Percentiles rank a stretch among this genome's conserved stretches.
Evolutionary conservation across 1,140 invertebrate species (phyloP).

Genomic region (Andricus grossulariae): DNA sequence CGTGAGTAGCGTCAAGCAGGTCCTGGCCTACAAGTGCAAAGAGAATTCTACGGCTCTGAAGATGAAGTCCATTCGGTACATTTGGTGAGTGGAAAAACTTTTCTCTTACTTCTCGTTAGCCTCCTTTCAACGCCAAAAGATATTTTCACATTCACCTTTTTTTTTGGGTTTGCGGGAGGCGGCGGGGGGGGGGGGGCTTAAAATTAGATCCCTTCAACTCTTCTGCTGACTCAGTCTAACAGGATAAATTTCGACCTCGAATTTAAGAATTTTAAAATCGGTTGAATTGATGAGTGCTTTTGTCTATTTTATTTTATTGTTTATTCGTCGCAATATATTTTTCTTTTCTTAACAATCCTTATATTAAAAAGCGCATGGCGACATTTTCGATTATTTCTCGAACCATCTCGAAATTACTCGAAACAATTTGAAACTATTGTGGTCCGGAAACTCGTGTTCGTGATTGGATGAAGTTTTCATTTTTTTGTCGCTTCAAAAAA

Average conservation of each 20-base stretch:
- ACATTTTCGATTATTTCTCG: too few relatives aligned
- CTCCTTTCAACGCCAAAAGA: neutral
- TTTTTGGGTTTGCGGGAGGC: neutral
- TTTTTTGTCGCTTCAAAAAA: too few relatives aligned
- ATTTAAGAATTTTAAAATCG: neutral
- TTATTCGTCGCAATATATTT: too few relatives aligned
- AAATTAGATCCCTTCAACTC: conserved; percentile 9
- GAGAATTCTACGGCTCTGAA: conserved; percentile 84
- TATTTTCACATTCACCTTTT: neutral
- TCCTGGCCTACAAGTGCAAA: conserved; percentile 86
- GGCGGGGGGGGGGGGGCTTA: too few relatives aligned
- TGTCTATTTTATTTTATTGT: too few relatives aligned
- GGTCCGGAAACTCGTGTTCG: too few relatives aligned
- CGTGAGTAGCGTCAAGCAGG: conserved; percentile 84
- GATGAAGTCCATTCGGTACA: conserved; percentile 83
- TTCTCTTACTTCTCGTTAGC: neutral
- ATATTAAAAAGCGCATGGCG: too few relatives aligned
- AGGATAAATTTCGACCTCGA: neutral
- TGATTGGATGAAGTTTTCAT: too few relatives aligned
- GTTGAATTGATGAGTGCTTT: too few relatives aligned
- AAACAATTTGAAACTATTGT: too few relatives aligned
- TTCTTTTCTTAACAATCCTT: too few relatives aligned
- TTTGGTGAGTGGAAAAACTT: conserved; percentile 71
- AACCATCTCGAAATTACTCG: too few relatives aligned
- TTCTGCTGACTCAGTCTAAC: neutral